phyloP scores from a whole-genome alignment of 2,888 invertebrate genomes.

The Pachliopta kotzebuea region DNA sequence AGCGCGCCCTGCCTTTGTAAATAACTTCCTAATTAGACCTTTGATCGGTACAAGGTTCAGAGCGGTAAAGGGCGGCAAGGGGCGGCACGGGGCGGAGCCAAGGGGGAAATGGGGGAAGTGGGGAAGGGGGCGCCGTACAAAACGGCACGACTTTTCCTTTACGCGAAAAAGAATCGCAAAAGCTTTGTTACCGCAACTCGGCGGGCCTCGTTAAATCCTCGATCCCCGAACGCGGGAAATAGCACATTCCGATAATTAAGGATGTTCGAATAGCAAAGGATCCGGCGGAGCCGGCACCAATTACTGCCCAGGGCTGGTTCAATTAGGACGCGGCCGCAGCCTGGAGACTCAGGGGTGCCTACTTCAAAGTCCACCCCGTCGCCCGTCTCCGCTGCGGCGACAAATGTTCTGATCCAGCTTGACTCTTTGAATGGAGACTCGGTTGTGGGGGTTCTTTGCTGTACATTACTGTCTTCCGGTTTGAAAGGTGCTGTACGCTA shows the following conservation, averaged over 20 bases:
- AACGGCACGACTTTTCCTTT: constrained; percentile 15
- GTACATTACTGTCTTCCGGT: no score
- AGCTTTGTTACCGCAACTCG: constrained; percentile 26
- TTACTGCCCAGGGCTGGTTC: constrained; percentile 37
- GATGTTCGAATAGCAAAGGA: constrained; percentile 31
- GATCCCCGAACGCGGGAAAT: constrained; percentile 29
- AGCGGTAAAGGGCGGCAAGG: background rate
- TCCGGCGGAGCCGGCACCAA: constrained; percentile 32
- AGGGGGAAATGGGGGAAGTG: no score
- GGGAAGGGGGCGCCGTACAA: background rate
- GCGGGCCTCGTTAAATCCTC: constrained; percentile 26
- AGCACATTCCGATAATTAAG: constrained; percentile 35
- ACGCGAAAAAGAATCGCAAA: constrained; percentile 4
- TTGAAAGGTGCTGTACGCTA: no score
- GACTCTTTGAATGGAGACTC: no score
- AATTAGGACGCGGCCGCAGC: constrained; percentile 35
- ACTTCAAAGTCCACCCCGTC: background rate
- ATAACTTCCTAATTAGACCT: constrained; percentile 24
- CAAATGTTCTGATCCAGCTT: no score
- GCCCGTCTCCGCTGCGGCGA: no score
- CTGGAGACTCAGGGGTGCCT: background rate
- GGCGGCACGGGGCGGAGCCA: no score
- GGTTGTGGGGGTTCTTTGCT: no score
- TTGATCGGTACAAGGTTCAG: constrained; percentile 13
- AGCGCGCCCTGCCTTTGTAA: constrained; percentile 12